phyloP scores from a whole-genome alignment of 1,140 invertebrate genomes.

The fruit fly (Drosophila melanogaster) region DNA sequence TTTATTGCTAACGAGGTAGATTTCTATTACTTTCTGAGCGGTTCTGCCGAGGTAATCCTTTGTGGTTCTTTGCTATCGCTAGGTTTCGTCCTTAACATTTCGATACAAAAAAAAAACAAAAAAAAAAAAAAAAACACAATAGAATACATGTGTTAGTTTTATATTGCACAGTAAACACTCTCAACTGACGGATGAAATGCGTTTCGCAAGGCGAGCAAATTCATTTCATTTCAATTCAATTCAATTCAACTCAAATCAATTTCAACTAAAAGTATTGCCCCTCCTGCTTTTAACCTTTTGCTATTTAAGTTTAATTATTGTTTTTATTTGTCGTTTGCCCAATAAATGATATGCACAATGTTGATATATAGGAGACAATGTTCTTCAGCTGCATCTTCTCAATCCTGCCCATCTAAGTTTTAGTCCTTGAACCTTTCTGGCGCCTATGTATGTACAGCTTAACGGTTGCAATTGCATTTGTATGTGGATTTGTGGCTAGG shows the following conservation, averaged over 20 bases:
- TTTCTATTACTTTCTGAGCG: constrained; percentile 44
- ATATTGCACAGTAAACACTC: constrained; percentile 67
- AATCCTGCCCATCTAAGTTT: background rate
- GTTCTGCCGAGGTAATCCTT: constrained; percentile 59
- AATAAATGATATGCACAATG: constrained; percentile 77
- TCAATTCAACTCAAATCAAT: constrained; percentile 35
- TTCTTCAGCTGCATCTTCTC: background rate
- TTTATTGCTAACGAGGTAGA: constrained; percentile 73
- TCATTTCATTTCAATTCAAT: constrained; percentile 24
- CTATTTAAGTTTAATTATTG: constrained; percentile 81
- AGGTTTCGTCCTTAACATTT: constrained; percentile 37
- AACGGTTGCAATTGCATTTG: constrained; percentile 3
- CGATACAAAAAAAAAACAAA: constrained; percentile 43
- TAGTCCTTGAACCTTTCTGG: constrained; percentile 1
- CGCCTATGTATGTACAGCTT: constrained; percentile 26
- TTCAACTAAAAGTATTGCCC: constrained; percentile 79
- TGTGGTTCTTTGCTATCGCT: constrained; percentile 38
- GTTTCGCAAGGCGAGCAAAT: constrained; percentile 20
- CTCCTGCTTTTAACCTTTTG: constrained; percentile 55
- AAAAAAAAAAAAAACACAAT: constrained; percentile 53
- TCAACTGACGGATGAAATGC: constrained; percentile 22
- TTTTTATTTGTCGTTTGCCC: constrained; percentile 39
- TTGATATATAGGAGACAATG: constrained; percentile 72
- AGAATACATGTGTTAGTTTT: constrained; percentile 5
- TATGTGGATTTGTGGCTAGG: background rate